A percentile compares a stretch with the other conserved stretches of the same genome.
These are phyloP conservation scores for Xyrauchen texanus DNA, from an alignment of 2,113 vertebrate species.

Conservation along the genomic window DNA sequence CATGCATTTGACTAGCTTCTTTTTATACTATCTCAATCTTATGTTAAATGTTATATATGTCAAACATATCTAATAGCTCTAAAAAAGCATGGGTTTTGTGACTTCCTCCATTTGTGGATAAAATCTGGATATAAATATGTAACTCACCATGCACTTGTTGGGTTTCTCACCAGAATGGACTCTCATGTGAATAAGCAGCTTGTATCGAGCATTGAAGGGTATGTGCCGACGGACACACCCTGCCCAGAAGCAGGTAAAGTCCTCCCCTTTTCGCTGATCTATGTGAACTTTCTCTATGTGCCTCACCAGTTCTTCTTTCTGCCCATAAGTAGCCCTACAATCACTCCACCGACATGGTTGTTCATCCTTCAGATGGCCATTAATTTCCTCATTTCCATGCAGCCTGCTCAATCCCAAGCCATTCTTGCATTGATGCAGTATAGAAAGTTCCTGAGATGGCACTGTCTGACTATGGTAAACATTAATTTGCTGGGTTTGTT, in stretches of 20 bases:
- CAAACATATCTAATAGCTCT: too few species aligned
- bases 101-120: neutral
- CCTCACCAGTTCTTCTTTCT: constrained; percentile 93
- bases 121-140: neutral
- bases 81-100: too few species aligned
- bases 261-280: constrained; percentile 93
- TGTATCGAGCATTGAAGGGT: constrained; percentile 97
- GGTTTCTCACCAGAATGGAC: constrained; percentile 97
- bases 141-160: constrained; percentile 97
- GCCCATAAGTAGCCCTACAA: constrained; percentile 84
- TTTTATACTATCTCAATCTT: too few species aligned
- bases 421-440: neutral
- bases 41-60: too few species aligned
- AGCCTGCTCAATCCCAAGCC: neutral
- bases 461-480: neutral
- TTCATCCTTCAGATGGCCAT: constrained; percentile 48
- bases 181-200: constrained; percentile 97
- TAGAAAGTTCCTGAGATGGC: neutral
- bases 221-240: constrained; percentile 90
- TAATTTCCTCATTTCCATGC: neutral
- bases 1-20: too few species aligned
- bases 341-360: constrained; percentile 91
- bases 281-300: constrained; percentile 97
- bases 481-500: constrained; percentile 36
- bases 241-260: constrained; percentile 96